Conservation (phyloP, 1,140 invertebrate genomes). For the Rhyzopertha dominica region DNA sequence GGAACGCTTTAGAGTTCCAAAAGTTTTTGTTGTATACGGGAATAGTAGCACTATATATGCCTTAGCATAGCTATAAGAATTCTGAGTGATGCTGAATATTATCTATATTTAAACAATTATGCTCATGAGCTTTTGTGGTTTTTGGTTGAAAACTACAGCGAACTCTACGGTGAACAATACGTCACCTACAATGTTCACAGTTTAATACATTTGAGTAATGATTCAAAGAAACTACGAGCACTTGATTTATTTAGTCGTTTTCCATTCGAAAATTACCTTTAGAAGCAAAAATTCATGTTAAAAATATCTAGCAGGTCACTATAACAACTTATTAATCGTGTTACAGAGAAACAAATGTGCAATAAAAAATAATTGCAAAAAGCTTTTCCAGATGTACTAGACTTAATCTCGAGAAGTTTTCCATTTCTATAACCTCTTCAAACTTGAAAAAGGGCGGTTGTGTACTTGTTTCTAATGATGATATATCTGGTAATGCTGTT, state of each 20-base stretch:
- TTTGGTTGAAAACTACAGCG: conserved; percentile 21
- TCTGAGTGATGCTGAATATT: no score
- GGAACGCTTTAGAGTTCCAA: conserved; percentile 49
- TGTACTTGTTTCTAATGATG: no score
- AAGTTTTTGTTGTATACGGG: conserved; percentile 49
- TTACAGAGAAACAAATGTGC: no score
- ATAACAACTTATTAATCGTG: no score
- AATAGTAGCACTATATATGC: conserved; percentile 43
- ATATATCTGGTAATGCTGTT: no score
- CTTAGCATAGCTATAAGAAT: conserved; percentile 33
- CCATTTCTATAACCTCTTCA: no score
- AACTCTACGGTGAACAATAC: conserved; percentile 15
- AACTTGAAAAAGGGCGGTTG: no score
- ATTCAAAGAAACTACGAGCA: conserved; percentile 15
- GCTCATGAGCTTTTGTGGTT: conserved; percentile 16
- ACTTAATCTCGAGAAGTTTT: no score
- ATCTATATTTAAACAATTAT: conserved; percentile 6
- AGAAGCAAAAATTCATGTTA: no score
- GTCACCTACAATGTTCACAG: conserved; percentile 28
- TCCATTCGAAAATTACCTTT: background rate
- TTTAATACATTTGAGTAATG: conserved; percentile 22
- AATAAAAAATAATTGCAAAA: no score
- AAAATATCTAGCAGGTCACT: no score
- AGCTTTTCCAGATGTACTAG: no score
- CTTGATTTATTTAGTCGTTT: background rate